These are phyloP conservation scores for Eleutherodactylus coqui DNA, from an alignment of 2,797 vertebrate genomes.

Conservation along the genomic window DNA sequence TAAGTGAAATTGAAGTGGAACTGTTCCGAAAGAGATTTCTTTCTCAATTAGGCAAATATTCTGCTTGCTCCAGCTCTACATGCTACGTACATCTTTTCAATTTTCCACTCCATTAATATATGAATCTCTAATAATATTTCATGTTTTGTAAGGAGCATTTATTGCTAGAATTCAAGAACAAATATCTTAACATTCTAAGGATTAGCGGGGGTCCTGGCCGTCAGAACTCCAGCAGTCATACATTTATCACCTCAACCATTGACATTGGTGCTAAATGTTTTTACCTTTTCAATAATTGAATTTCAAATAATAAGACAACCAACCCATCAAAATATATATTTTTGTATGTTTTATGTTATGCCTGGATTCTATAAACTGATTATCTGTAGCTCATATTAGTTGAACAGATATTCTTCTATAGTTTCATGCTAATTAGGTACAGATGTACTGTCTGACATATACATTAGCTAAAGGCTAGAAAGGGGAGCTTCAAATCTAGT, in stretches of 20 bases:
- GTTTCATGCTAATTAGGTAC: too few species aligned
- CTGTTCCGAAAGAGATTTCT: constrained; percentile 51
- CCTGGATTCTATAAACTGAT: too few species aligned
- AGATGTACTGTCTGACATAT: too few species aligned
- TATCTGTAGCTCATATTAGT: too few species aligned
- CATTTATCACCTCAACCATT: too few species aligned
- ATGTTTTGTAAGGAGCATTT: constrained; percentile 37
- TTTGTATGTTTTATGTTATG: neutral
- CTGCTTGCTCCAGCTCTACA: constrained; percentile 58
- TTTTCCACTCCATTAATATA: constrained; percentile 60
- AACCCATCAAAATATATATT: neutral
- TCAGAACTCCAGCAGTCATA: too few species aligned
- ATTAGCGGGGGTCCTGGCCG: too few species aligned
- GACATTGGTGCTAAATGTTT: too few species aligned
- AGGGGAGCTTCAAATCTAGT: too few species aligned
- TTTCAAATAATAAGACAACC: neutral
- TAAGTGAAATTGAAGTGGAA: constrained; percentile 26
- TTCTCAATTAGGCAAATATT: constrained; percentile 62
- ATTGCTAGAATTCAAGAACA: constrained; percentile 10
- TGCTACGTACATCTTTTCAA: constrained; percentile 60
- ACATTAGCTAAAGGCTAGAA: too few species aligned
- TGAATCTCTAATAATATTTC: constrained; percentile 56
- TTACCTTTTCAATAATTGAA: neutral
- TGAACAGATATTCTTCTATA: too few species aligned
- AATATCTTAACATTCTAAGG: too few species aligned